A percentile compares a stretch with the other conserved stretches of the same genome.
Evolutionary conservation across 2,888 invertebrate genomes (phyloP).

Genomic region (Agapetus fuscipes): DNA sequence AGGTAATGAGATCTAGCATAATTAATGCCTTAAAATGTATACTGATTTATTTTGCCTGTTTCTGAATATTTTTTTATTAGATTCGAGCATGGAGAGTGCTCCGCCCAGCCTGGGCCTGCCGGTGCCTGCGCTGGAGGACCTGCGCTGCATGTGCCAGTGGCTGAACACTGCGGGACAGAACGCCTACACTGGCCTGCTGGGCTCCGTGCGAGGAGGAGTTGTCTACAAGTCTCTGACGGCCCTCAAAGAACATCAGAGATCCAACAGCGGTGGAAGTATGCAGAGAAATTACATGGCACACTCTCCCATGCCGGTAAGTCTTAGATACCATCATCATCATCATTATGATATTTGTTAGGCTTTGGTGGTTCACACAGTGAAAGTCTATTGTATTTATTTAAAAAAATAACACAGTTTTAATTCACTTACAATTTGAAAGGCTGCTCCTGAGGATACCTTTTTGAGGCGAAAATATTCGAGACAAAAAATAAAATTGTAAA

Average conservation of each 20-base stretch:
- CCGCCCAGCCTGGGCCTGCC: slow-evolving; percentile 19
- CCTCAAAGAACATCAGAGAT: slow-evolving; percentile 70
- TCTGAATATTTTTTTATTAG: slow-evolving; percentile 24
- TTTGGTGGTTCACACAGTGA: not conserved
- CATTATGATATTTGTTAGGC: not conserved
- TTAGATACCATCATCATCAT: not conserved
- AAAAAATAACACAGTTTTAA: no score
- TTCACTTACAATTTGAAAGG: no score
- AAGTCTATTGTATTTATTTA: no score
- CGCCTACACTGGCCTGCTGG: slow-evolving; percentile 29
- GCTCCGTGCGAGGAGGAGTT: slow-evolving; percentile 59
- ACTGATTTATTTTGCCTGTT: not conserved
- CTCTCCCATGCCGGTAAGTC: slow-evolving; percentile 23
- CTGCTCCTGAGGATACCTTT: no score
- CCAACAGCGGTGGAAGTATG: slow-evolving; percentile 33
- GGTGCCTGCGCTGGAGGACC: slow-evolving; percentile 45
- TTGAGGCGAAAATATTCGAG: no score
- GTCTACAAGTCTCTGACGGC: slow-evolving; percentile 65
- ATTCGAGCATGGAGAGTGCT: slow-evolving; percentile 40
- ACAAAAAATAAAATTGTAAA: no score
- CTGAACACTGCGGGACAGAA: slow-evolving; percentile 52
- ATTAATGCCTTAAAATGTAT: not conserved
- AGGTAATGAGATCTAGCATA: no score
- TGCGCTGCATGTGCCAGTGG: slow-evolving; percentile 79
- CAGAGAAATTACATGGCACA: slow-evolving; percentile 18